Evolutionary conservation across 2,113 vertebrate species (phyloP).

Genomic region (Sorex fumeus): DNA sequence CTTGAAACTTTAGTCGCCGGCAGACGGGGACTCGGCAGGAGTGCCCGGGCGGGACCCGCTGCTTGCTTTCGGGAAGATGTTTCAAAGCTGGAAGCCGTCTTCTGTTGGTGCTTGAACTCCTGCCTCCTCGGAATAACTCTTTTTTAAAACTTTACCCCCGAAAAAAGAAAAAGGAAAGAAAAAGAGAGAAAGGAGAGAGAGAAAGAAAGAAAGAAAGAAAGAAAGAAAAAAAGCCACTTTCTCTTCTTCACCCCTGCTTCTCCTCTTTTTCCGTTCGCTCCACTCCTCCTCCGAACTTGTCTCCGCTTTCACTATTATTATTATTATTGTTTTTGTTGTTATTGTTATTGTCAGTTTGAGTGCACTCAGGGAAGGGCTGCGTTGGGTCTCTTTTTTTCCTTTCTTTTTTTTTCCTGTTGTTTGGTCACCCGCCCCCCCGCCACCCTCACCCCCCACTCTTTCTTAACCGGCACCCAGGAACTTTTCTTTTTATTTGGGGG

Average conservation of each 20-base stretch:
- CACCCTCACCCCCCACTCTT: too few species aligned
- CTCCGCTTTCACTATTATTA: constrained; percentile 67
- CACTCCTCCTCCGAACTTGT: constrained; percentile 69
- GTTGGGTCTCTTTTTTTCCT: constrained; percentile 64
- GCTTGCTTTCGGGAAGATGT: constrained; percentile 83
- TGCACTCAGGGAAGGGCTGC: constrained; percentile 71
- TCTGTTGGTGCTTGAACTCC: constrained; percentile 84
- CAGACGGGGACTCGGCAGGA: constrained; percentile 85
- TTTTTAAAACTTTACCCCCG: constrained; percentile 78
- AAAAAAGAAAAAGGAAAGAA: not conserved
- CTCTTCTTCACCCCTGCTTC: constrained; percentile 79
- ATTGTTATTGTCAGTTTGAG: constrained; percentile 62
- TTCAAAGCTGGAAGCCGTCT: constrained; percentile 84
- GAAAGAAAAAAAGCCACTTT: constrained; percentile 57
- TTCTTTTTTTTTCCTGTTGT: too few species aligned
- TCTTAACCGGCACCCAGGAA: too few species aligned
- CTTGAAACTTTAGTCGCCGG: constrained; percentile 87
- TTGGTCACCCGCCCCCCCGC: too few species aligned
- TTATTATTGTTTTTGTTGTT: not conserved
- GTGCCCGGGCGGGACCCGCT: constrained; percentile 79
- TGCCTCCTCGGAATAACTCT: constrained; percentile 85
- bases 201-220: too few species aligned
- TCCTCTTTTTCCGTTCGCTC: constrained; percentile 77
- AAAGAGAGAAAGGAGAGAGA: too few species aligned
- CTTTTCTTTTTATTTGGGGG: constrained; percentile 59